Percentiles rank a stretch among this genome's conserved stretches.
Evolutionary conservation across 1,140 invertebrate genomes (phyloP).

Genomic region (Anagrus nilaparvatae): DNA sequence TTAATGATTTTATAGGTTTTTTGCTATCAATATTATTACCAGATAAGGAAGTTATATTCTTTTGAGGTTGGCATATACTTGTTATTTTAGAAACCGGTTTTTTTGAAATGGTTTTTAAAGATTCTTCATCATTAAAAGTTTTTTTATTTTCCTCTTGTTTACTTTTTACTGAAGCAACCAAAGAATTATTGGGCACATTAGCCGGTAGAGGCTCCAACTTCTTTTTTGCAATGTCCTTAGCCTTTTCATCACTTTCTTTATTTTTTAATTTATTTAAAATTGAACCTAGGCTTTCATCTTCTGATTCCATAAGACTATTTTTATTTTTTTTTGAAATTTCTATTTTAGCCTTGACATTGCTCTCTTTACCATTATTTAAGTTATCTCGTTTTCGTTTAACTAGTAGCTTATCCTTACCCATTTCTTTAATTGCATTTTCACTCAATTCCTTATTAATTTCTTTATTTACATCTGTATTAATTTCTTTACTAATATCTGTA

Average conservation of each 20-base stretch:
- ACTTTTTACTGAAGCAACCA: not conserved
- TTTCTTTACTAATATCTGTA: conserved; percentile 6
- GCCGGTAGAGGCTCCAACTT: conserved; percentile 4
- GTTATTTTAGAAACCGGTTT: conserved; percentile 33
- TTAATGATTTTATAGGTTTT: no score
- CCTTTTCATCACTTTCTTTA: conserved; percentile 23
- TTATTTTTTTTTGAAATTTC: conserved; percentile 21
- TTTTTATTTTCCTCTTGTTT: conserved; percentile 18
- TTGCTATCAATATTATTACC: conserved; percentile 7
- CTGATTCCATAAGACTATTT: conserved; percentile 22
- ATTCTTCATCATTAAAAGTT: conserved; percentile 42
- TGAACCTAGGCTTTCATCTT: conserved; percentile 32
- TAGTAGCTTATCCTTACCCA: conserved; percentile 5
- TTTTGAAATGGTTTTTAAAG: conserved; percentile 42
- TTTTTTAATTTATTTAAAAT: conserved; percentile 29
- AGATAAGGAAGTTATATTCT: conserved; percentile 19
- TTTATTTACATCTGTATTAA: not conserved
- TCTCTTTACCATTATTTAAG: conserved; percentile 16
- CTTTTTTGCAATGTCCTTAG: conserved; percentile 10
- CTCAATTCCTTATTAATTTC: not conserved
- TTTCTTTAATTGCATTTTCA: conserved; percentile 14
- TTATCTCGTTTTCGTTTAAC: conserved; percentile 15
- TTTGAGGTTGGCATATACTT: conserved; percentile 25
- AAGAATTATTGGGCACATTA: not conserved
- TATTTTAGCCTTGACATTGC: conserved; percentile 12